Base-by-base conservation (phyloP, 2,888 invertebrate genomes). In the Notodromas monacha region DNA sequence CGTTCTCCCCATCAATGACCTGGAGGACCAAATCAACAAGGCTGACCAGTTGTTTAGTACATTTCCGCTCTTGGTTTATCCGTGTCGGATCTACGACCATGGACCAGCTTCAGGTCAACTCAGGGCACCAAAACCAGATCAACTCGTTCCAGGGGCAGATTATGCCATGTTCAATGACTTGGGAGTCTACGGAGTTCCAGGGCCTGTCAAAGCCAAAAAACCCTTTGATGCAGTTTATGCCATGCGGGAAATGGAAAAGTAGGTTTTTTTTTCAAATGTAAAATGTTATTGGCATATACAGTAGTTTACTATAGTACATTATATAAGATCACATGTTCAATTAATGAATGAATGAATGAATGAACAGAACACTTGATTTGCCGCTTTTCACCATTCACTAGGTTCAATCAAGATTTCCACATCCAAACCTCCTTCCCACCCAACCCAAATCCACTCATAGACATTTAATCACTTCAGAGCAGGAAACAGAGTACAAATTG, bases 131-230 rank as follows among this genome's bases (percentile, higher is more conserved):
- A 43, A 52, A 13, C 35, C 45, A 1, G 57, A 60, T 33, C 60
- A 63, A 40, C 40, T 65, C 29, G 59, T 63, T 0, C 61, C 63
- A 1, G 61, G 60, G 2, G 58, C 63, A 0, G 54, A 62, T 41
- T 65, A 62, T 46, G 44, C 45, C 12, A 63, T 66, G 60, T 66
- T 62, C 40, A 65, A 66, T 40, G 65, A 66, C 45, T 48, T 65
- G 30, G 65, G 66, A 0, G 58, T 66, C 10, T 66, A 66, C 36
- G 66, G 65, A 1, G 63, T 64, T 0, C 65, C 65, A 0, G 62
- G 61, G 1, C 57, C 52, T 36, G 63, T 66, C 1, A 58, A 59
- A 39, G 49, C 56, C 26, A 57, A 56, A 43, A 50, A 55, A 38
- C 49, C 54, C 1, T 66, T 63, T 39, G 60, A 65, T 42, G 61